These are phyloP conservation scores for Hypocryptadius cinnamomeus DNA, from an alignment of 2,113 vertebrate genomes.

Conservation along the genomic window DNA sequence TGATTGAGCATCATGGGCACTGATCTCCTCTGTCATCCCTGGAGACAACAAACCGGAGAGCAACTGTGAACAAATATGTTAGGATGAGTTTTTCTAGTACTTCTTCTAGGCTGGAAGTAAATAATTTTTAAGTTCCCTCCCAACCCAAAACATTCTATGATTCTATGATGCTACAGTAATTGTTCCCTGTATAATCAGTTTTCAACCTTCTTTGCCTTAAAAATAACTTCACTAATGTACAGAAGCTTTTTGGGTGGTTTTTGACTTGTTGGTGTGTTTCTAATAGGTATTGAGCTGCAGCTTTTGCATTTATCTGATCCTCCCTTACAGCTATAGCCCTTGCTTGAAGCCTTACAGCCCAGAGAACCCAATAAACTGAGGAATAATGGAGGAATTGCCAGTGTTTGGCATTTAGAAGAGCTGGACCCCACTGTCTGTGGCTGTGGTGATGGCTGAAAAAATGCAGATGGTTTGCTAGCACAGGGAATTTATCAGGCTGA, in stretches of 20 bases:
- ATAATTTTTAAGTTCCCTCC: not conserved
- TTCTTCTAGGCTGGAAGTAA: not conserved
- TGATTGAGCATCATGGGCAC: not conserved
- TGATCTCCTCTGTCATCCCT: not conserved
- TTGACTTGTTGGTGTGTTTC: not conserved
- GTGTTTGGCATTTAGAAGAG: not conserved
- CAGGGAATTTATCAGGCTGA: not conserved
- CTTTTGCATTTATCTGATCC: not conserved
- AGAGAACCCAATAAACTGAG: not conserved
- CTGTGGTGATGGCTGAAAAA: not conserved
- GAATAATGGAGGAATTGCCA: not conserved
- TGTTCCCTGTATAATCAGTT: not conserved
- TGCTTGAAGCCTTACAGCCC: not conserved
- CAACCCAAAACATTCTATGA: not conserved
- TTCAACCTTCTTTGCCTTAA: not conserved
- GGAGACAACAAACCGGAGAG: not conserved
- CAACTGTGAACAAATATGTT: not conserved
- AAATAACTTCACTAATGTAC: not conserved
- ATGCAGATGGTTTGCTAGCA: not conserved
- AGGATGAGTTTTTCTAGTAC: not conserved
- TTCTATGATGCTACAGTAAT: not conserved
- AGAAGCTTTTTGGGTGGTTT: not conserved
- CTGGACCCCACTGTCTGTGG: not conserved
- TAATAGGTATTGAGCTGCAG: not conserved
- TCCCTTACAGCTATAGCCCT: not conserved